Evolutionary conservation across 1,140 invertebrate species (phyloP).

Genomic region (Heliconius congener): DNA sequence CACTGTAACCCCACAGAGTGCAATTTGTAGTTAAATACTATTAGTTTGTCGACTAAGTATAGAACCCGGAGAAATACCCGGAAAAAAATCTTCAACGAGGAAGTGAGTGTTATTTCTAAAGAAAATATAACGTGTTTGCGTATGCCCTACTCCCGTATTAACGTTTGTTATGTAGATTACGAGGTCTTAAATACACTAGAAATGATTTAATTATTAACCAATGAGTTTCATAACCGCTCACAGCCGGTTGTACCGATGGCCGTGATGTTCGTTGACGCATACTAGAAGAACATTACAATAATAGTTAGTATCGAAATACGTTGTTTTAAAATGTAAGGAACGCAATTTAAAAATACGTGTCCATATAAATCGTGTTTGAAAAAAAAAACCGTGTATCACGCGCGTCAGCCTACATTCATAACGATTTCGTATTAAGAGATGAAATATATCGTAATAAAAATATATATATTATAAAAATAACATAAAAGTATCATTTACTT

Average conservation of each 20-base stretch:
- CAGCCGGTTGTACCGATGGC: conserved; percentile 23
- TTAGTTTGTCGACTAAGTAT: conserved; percentile 20
- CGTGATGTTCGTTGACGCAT: conserved; percentile 44
- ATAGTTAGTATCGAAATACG: background rate
- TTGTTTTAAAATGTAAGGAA: background rate
- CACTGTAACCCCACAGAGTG: background rate
- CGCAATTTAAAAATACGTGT: background rate
- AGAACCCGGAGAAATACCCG: background rate
- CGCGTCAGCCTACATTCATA: background rate
- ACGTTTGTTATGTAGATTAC: conserved; percentile 45
- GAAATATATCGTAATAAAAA: background rate
- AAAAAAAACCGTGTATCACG: background rate
- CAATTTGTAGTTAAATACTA: background rate
- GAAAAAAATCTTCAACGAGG: conserved; percentile 26
- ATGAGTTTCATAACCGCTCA: conserved; percentile 32
- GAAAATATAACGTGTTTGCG: conserved; percentile 30
- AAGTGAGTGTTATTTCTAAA: conserved; percentile 29
- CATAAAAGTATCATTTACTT: background rate
- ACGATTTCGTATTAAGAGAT: background rate
- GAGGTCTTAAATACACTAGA: conserved; percentile 33
- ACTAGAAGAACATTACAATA: conserved; percentile 28
- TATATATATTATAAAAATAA: background rate
- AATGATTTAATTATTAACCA: conserved; percentile 40
- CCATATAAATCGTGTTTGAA: background rate
- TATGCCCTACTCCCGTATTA: conserved; percentile 43